Evolutionary conservation across 2,888 invertebrate genomes (phyloP).

Genomic region (Hydropsyche betteni): DNA sequence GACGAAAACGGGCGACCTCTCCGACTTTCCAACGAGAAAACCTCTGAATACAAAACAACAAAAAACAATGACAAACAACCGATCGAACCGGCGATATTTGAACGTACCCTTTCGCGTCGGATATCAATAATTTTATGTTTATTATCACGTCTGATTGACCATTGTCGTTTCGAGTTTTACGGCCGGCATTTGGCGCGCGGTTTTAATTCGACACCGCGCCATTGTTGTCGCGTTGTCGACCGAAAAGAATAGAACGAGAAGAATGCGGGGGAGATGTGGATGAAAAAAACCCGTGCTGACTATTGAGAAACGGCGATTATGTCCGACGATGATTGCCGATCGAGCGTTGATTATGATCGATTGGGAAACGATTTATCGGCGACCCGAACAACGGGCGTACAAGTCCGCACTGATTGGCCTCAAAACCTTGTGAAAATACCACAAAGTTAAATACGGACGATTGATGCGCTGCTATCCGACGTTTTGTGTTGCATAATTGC

Average conservation of each 20-base stretch:
- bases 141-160: not conserved
- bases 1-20: too few species aligned
- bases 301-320: slow-evolving; percentile 25
- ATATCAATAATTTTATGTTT: slow-evolving; percentile 1
- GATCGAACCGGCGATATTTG: too few species aligned
- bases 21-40: too few species aligned
- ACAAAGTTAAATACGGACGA: not conserved
- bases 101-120: not conserved
- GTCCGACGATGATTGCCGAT: slow-evolving; percentile 19
- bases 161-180: slow-evolving; percentile 1
- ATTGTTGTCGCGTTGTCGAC: slow-evolving; percentile 1
- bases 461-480: too few species aligned
- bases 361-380: slow-evolving; percentile 12
- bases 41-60: too few species aligned
- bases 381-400: slow-evolving; percentile 9
- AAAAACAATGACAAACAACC: too few species aligned
- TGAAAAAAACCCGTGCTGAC: not conserved
- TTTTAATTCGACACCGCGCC: not conserved
- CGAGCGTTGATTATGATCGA: slow-evolving; percentile 20
- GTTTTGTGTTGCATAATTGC: too few species aligned
- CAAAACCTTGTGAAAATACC: slow-evolving; percentile 24
- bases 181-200: not conserved
- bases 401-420: slow-evolving; percentile 25
- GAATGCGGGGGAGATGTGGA: not conserved
- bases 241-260: too few species aligned